phyloP scores from a whole-genome alignment of 2,797 vertebrate genomes.

The Acipenser transmontanus region DNA sequence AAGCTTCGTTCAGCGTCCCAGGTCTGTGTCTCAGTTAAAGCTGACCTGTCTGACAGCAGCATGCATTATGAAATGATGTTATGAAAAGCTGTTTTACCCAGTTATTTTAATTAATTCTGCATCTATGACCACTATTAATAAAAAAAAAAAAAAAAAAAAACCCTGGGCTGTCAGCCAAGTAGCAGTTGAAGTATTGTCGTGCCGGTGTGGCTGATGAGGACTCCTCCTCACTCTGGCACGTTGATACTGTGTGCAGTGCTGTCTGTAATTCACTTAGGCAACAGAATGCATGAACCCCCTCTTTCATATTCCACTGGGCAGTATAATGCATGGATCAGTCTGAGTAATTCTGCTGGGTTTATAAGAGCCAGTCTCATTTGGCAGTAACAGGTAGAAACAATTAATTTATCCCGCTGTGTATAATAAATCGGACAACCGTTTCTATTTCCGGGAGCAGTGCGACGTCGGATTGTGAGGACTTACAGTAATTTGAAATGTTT shows the following conservation, averaged over 20 bases:
- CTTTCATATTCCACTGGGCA: constrained; percentile 16
- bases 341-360: constrained; percentile 14
- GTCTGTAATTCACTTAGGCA: constrained; percentile 19
- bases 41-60: constrained; percentile 5
- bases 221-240: constrained; percentile 11
- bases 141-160: not conserved
- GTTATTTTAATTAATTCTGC: constrained; percentile 29
- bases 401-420: constrained; percentile 16
- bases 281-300: constrained; percentile 20
- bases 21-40: constrained; percentile 8
- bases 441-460: not conserved
- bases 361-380: constrained; percentile 13
- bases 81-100: constrained; percentile 18
- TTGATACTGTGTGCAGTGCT: constrained; percentile 13
- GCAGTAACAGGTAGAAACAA: constrained; percentile 18
- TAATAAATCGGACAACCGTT: constrained; percentile 14
- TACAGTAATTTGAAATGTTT: not conserved
- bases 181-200: constrained; percentile 10
- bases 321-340: constrained; percentile 14
- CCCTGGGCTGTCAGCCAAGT: constrained; percentile 14
- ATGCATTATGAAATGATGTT: constrained; percentile 16
- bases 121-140: constrained; percentile 18
- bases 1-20: constrained; percentile 9
- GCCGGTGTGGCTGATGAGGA: constrained; percentile 8
- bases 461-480: not conserved